Evolutionary conservation across 2,113 vertebrate species (phyloP).

Genomic region (Riparia riparia): DNA sequence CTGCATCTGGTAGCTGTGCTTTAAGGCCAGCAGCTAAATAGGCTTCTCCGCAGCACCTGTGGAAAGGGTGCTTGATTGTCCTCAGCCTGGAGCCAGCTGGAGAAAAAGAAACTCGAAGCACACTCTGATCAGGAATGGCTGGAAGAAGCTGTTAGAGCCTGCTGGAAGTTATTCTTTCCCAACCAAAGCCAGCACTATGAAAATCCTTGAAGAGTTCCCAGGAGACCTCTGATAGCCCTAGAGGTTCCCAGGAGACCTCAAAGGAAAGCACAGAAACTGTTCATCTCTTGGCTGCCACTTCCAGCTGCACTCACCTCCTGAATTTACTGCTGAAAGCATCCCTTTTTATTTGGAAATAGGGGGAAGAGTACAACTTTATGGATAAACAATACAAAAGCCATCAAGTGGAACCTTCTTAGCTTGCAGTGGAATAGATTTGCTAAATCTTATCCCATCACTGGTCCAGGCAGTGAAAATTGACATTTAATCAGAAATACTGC

Average conservation of each 20-base stretch:
- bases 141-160: not conserved
- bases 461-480: not conserved
- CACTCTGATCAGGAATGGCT: not conserved
- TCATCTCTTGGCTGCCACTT: not conserved
- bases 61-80: not conserved
- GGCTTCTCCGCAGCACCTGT: not conserved
- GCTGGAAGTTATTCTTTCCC: not conserved
- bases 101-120: not conserved
- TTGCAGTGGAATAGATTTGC: not conserved
- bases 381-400: not conserved
- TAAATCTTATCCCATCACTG: not conserved
- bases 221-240: not conserved
- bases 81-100: not conserved
- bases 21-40: not conserved
- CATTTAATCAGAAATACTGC: not conserved
- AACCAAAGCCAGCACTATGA: not conserved
- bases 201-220: not conserved
- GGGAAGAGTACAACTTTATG: not conserved
- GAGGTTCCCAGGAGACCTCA: not conserved
- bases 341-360: not conserved
- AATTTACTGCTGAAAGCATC: not conserved
- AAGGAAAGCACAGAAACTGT: not conserved
- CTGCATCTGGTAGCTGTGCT: not conserved
- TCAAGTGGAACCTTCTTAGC: not conserved
- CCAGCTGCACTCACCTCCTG: not conserved